Percentiles rank a stretch among this genome's conserved stretches.
Conservation (phyloP, 2,113 vertebrate species). For the Chelonoidis abingdonii region DNA sequence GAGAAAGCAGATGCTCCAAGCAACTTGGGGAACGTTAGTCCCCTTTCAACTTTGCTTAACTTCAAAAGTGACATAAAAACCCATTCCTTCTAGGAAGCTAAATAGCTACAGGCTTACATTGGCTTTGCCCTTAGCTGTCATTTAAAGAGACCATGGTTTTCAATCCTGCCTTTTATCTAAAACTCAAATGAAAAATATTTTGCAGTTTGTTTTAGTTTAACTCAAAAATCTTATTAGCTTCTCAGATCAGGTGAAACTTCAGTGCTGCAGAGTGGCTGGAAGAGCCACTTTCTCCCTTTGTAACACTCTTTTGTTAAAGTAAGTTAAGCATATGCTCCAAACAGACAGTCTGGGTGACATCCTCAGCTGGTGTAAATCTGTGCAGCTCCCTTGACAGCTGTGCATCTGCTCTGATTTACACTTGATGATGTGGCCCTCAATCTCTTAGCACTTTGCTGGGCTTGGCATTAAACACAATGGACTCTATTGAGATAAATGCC, state of each 20-base stretch:
- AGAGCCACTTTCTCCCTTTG: neutral
- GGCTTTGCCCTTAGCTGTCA: neutral
- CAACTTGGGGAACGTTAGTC: neutral
- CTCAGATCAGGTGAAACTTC: neutral
- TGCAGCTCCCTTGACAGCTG: neutral
- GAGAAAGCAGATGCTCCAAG: neutral
- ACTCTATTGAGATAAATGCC: neutral
- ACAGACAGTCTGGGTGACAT: neutral
- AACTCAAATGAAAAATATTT: neutral
- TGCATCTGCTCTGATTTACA: neutral
- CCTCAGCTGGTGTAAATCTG: neutral
- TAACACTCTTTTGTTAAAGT: neutral
- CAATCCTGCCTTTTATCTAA: neutral
- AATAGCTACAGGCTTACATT: fast-evolving
- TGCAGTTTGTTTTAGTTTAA: neutral
- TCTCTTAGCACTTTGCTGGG: neutral
- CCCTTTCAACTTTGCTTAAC: neutral
- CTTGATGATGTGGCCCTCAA: neutral
- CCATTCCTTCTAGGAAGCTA: fast-evolving
- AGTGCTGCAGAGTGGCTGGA: neutral
- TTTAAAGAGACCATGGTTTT: neutral
- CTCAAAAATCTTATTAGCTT: neutral
- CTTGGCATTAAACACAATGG: neutral
- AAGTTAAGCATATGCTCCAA: neutral
- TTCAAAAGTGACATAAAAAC: fast-evolving